Evolutionary conservation across 2,113 vertebrate species (phyloP), one percentile per base, ranked within the genome.

Genomic region (Syngnathus floridae): DNA sequence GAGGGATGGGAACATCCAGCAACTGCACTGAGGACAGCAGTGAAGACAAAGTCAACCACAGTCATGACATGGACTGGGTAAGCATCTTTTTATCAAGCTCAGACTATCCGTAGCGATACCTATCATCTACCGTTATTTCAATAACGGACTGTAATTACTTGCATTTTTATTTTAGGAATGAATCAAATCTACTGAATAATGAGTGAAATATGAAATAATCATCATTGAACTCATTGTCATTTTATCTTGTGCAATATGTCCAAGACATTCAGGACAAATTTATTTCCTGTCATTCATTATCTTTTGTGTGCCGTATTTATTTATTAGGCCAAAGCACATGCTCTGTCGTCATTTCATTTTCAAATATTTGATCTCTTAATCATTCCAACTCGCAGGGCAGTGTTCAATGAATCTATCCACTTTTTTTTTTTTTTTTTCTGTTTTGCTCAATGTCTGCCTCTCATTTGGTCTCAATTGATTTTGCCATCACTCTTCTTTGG

Each of bases 21-120:
- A 88, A 86, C 81, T 87, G 82, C 13, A 88, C 82, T 2, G 88
- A 90, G 2, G 85, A 70, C 35, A 84, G 86, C 70, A 65, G 51
- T 7, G 88, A 88, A 60, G 79, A 88, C 49, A 88, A 87, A 73
- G 70, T 46, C 45, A 88, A 67, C 82, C 78, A 82, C 70, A 45
- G 51, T 70, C 90, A 91, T 67, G 88, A 90, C 43, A 71, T 83
- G 65, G 87, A 91, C 73, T 90, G 90, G 91, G 91, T 91, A 86
- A 88, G 87, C 4, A 74, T 54, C 26, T 13, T 35, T 35, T 31
- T 35, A 35, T 56, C 14, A 17, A 56, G 6, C 26, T 5, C 7
- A 51, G 21, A 11, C 0, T 35, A 17, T 7, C 6, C 17, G 14
- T 7, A 10, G 17, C 4, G 38, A 13, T 22, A 14, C 11, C 21